A percentile compares a stretch with the other conserved stretches of the same genome.
Conservation (phyloP, 2,797 vertebrate species). For the Oreochromis grahami region DNA sequence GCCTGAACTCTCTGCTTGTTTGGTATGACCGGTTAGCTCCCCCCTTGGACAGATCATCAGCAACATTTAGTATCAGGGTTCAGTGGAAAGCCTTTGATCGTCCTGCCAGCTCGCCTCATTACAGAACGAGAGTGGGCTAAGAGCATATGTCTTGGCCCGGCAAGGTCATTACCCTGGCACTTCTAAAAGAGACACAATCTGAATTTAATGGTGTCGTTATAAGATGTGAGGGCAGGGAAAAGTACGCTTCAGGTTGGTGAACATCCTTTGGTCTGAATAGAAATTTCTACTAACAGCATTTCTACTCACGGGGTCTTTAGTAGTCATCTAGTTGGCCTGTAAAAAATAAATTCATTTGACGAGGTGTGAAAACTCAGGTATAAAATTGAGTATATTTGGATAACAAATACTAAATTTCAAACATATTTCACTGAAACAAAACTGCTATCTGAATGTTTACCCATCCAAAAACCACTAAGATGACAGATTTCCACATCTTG, state of each 20-base stretch:
- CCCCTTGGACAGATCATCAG: slow-evolving; percentile 44
- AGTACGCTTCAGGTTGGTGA: background rate
- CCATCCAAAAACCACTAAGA: background rate
- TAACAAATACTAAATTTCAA: background rate
- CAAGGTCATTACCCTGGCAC: slow-evolving; percentile 31
- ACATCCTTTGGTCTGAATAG: background rate
- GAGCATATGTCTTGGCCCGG: slow-evolving; percentile 21
- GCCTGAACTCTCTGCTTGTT: slow-evolving; percentile 20
- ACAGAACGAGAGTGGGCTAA: slow-evolving; percentile 25
- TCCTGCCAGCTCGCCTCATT: slow-evolving; percentile 42
- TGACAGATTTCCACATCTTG: background rate
- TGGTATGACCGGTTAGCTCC: slow-evolving; percentile 28
- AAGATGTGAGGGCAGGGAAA: background rate
- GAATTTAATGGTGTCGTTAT: slow-evolving; percentile 24
- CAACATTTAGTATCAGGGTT: slow-evolving; percentile 57
- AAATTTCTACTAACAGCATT: background rate
- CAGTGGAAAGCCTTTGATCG: slow-evolving; percentile 56
- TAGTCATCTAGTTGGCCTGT: background rate
- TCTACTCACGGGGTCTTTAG: background rate
- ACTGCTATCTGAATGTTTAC: background rate
- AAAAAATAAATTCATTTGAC: background rate
- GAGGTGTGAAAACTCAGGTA: background rate
- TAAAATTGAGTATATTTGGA: background rate
- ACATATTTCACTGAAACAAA: background rate
- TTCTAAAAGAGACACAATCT: background rate